A percentile compares a stretch with the other conserved stretches of the same genome.
These are phyloP conservation scores for Halictus quadricinctus DNA, from an alignment of 2,888 invertebrate genomes.

Conservation along the genomic window DNA sequence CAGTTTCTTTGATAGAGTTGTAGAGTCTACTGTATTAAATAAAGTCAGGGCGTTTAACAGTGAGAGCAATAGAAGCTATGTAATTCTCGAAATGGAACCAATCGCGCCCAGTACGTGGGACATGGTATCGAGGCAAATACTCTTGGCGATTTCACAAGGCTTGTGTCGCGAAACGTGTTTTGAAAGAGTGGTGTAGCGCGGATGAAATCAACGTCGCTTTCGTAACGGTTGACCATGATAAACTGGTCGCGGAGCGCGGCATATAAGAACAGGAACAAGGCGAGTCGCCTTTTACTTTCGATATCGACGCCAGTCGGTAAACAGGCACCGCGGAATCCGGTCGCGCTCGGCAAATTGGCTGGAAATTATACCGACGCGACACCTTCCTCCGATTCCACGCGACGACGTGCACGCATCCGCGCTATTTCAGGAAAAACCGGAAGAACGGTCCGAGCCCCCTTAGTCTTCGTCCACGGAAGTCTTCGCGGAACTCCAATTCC, in stretches of 20 bases:
- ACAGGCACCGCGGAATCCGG: slow-evolving; percentile 51
- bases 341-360: slow-evolving; percentile 43
- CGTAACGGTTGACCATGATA: slow-evolving; percentile 54
- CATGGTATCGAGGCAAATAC: neutral
- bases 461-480: neutral
- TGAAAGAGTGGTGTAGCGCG: slow-evolving; percentile 19
- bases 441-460: slow-evolving; percentile 16
- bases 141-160: slow-evolving; percentile 12
- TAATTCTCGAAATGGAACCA: neutral
- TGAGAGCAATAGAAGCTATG: neutral
- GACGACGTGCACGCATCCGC: too few relatives aligned
- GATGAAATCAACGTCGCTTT: slow-evolving; percentile 40
- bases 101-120: neutral
- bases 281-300: slow-evolving; percentile 80
- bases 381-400: slow-evolving; percentile 19
- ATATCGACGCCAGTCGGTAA: slow-evolving; percentile 61
- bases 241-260: slow-evolving; percentile 54
- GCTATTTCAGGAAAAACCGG: neutral
- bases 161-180: slow-evolving; percentile 20
- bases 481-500: neutral
- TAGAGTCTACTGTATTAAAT: neutral
- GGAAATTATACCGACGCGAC: slow-evolving; percentile 19
- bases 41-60: neutral
- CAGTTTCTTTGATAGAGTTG: neutral
- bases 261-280: slow-evolving; percentile 77